phyloP scores from a whole-genome alignment of 2,113 vertebrate species.

The Syngnathus floridae region DNA sequence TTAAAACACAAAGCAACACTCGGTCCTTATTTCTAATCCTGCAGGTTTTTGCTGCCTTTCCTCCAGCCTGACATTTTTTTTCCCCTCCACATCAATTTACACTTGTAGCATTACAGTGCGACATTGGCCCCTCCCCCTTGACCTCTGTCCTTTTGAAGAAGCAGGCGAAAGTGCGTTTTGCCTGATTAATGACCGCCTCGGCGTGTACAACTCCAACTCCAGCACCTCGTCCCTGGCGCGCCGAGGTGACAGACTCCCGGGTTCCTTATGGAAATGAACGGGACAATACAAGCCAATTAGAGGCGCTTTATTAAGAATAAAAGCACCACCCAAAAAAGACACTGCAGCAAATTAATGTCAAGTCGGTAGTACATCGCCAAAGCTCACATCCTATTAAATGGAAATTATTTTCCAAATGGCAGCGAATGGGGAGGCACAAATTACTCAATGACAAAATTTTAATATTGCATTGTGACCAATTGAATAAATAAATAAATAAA shows the following conservation, averaged over 20 bases:
- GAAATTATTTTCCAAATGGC: slow-evolving; percentile 20
- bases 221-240: slow-evolving; percentile 56
- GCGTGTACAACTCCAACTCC: slow-evolving; percentile 45
- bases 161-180: slow-evolving; percentile 62
- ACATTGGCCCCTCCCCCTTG: slow-evolving; percentile 69
- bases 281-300: slow-evolving; percentile 74
- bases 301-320: slow-evolving; percentile 69
- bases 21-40: slow-evolving; percentile 45
- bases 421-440: not conserved
- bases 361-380: slow-evolving; percentile 47
- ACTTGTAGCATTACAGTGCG: slow-evolving; percentile 64
- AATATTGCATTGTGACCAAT: not conserved
- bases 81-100: slow-evolving; percentile 62
- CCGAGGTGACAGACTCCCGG: slow-evolving; percentile 65
- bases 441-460: not conserved
- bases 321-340: slow-evolving; percentile 53
- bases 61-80: slow-evolving; percentile 13
- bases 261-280: slow-evolving; percentile 76
- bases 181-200: slow-evolving; percentile 69
- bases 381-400: slow-evolving; percentile 39
- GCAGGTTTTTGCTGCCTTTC: slow-evolving; percentile 52
- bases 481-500: not conserved
- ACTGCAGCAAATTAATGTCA: slow-evolving; percentile 64
- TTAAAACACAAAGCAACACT: slow-evolving; percentile 40
- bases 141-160: slow-evolving; percentile 62